phyloP scores from a whole-genome alignment of 2,797 vertebrate genomes.

The Nannoperca australis region DNA sequence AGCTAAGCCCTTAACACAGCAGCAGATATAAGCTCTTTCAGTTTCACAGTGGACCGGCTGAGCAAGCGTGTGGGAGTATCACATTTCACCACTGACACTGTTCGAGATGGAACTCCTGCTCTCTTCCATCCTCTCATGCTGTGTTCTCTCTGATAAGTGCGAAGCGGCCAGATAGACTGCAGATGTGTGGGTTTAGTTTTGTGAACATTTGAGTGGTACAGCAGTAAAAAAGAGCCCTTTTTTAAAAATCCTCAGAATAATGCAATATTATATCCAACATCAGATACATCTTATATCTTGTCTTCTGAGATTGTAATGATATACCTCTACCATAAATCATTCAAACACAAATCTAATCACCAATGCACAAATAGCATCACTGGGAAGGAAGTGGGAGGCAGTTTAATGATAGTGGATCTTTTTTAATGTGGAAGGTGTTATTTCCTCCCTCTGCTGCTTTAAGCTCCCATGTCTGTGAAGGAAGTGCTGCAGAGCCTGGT shows the following conservation, averaged over 20 bases:
- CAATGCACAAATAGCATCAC: conserved; percentile 20
- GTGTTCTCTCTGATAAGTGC: conserved; percentile 36
- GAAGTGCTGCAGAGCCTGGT: conserved; percentile 97
- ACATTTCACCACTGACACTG: conserved; percentile 66
- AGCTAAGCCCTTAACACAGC: conserved; percentile 27
- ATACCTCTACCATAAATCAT: conserved; percentile 6
- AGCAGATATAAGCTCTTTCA: conserved; percentile 42
- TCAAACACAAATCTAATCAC: conserved; percentile 6
- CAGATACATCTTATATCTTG: background rate
- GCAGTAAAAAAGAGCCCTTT: conserved; percentile 8
- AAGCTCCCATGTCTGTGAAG: conserved; percentile 97
- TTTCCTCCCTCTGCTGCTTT: conserved; percentile 21
- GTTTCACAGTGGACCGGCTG: conserved; percentile 47
- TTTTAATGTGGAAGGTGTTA: conserved; percentile 4
- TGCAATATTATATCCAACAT: conserved; percentile 2
- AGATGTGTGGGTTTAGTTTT: conserved; percentile 62
- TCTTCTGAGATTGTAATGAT: background rate
- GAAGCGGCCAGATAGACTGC: conserved; percentile 50
- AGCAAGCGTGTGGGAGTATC: conserved; percentile 64
- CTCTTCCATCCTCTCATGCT: conserved; percentile 56
- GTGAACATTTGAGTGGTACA: conserved; percentile 25
- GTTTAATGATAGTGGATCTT: background rate
- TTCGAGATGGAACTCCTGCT: conserved; percentile 64
- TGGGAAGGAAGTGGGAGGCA: background rate
- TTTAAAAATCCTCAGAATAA: conserved; percentile 20